Evolutionary conservation across 1,140 invertebrate species (phyloP).

Genomic region (Ephestia elutella): DNA sequence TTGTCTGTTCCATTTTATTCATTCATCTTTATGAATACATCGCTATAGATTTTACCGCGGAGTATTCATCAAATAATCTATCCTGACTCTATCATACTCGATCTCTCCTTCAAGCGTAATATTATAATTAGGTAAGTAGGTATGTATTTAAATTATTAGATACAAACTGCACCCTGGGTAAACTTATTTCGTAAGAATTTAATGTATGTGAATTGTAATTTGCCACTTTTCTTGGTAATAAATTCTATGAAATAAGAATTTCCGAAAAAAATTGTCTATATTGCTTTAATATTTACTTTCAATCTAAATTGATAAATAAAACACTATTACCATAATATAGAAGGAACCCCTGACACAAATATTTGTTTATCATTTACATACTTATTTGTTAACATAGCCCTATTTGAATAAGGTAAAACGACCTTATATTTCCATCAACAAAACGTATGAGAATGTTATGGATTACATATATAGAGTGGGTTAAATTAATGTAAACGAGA

Average conservation of each 20-base stretch:
- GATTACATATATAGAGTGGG: neutral
- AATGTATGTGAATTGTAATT: too few species aligned
- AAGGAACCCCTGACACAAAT: constrained; percentile 3
- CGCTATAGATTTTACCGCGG: neutral
- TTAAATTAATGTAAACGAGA: neutral
- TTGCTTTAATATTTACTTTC: too few species aligned
- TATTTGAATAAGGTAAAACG: constrained; percentile 1
- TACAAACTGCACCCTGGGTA: too few species aligned
- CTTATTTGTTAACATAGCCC: neutral
- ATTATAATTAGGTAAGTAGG: too few species aligned
- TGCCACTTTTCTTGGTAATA: too few species aligned
- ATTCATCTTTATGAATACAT: constrained; percentile 43
- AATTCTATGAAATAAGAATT: too few species aligned
- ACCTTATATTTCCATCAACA: constrained; percentile 3
- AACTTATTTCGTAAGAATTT: too few species aligned
- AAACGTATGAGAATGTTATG: constrained; percentile 3
- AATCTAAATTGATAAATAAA: neutral
- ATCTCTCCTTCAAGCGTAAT: too few species aligned
- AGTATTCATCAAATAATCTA: too few species aligned
- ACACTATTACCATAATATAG: neutral
- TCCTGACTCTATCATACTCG: too few species aligned
- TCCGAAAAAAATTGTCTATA: too few species aligned
- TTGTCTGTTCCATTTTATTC: constrained; percentile 36
- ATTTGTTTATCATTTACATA: constrained; percentile 2
- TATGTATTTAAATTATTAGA: too few species aligned